A percentile compares a stretch with the other conserved stretches of the same genome.
Evolutionary conservation across 2,888 invertebrate genomes (phyloP).

Genomic region (Ophion slaviceki): DNA sequence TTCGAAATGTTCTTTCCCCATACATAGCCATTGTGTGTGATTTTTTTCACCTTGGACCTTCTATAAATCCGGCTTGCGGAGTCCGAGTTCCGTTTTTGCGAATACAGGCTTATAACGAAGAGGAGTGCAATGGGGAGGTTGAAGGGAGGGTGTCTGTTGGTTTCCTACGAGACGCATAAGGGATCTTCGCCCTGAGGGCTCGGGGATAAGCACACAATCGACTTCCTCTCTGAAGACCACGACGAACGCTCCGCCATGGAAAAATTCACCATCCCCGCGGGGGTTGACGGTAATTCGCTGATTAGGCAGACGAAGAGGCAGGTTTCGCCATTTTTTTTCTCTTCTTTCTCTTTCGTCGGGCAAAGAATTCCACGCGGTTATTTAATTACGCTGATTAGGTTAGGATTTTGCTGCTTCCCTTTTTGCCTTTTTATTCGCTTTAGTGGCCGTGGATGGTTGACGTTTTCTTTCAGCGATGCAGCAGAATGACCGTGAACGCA

Average conservation of each 20-base stretch:
- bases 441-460: background rate
- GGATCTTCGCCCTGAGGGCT: slow-evolving; percentile 50
- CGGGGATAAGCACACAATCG: slow-evolving; percentile 60
- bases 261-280: slow-evolving; percentile 40
- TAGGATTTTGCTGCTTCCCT: slow-evolving; percentile 32
- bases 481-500: background rate
- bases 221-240: slow-evolving; percentile 55
- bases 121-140: background rate
- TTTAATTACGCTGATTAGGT: slow-evolving; percentile 54
- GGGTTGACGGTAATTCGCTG: slow-evolving; percentile 49
- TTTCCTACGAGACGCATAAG: slow-evolving; percentile 38
- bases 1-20: background rate
- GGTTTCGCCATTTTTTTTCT: slow-evolving; percentile 46
- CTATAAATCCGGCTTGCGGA: slow-evolving; percentile 72
- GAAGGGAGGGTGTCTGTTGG: slow-evolving; percentile 33
- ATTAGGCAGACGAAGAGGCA: slow-evolving; percentile 43
- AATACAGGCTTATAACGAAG: slow-evolving; percentile 40
- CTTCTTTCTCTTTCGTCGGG: slow-evolving; percentile 50
- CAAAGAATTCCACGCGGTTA: slow-evolving; percentile 53
- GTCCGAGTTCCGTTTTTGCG: slow-evolving; percentile 51
- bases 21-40: background rate
- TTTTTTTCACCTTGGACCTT: slow-evolving; percentile 70
- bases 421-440: slow-evolving; percentile 46
- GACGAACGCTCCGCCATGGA: slow-evolving; percentile 16
- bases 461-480: slow-evolving; percentile 25